Percentiles rank a stretch among this genome's conserved stretches.
Conservation (phyloP, 2,888 invertebrate species). For the Parasteatoda lunata region DNA sequence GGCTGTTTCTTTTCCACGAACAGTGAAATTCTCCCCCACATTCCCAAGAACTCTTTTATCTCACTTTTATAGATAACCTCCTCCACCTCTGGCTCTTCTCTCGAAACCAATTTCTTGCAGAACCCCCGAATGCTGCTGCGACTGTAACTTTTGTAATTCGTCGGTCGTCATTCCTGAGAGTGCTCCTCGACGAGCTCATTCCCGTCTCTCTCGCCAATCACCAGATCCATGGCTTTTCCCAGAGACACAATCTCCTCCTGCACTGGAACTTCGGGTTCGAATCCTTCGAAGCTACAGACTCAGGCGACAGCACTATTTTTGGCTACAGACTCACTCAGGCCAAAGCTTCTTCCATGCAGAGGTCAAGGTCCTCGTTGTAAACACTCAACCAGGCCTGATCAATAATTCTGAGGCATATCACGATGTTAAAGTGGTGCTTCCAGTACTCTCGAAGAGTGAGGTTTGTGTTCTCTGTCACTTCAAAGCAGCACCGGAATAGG, state of each 20-base stretch:
- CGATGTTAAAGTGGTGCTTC: no score
- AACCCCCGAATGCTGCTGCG: no score
- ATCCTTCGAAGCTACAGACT: not conserved
- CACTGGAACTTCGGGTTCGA: not conserved
- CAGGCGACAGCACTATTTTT: not conserved
- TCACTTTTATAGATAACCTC: slow-evolving; percentile 1
- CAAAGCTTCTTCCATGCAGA: not conserved
- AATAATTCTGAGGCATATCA: no score
- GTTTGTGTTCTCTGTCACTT: no score
- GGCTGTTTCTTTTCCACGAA: slow-evolving; percentile 10
- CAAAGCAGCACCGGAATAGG: not conserved
- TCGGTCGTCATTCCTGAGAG: not conserved
- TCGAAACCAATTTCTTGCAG: not conserved
- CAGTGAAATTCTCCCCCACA: slow-evolving; percentile 6
- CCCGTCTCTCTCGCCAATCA: not conserved
- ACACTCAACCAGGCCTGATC: no score
- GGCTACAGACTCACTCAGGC: not conserved
- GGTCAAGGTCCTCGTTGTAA: not conserved
- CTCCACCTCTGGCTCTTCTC: slow-evolving; percentile 11
- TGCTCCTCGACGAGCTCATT: not conserved
- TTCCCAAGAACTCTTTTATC: slow-evolving; percentile 1
- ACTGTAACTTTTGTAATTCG: not conserved
- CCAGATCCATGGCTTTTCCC: slow-evolving; percentile 7
- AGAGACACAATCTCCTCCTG: not conserved
- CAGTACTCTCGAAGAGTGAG: no score